These are phyloP conservation scores for Gila robusta DNA, from an alignment of 2,797 vertebrate species.

Conservation along the genomic window DNA sequence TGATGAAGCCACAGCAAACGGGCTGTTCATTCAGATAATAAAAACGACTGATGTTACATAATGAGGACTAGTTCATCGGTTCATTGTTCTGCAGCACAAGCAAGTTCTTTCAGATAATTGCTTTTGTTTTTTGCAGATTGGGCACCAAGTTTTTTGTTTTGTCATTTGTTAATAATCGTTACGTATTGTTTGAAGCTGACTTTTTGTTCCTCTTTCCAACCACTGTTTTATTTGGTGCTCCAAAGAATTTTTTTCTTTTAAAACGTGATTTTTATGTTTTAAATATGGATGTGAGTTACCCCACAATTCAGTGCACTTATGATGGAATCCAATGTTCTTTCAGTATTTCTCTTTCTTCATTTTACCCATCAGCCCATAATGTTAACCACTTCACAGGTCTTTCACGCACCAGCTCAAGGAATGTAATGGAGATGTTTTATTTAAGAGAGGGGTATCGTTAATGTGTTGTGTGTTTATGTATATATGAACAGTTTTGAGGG, in stretches of 20 bases:
- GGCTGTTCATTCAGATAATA: constrained; percentile 21
- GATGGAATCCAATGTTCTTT: constrained; percentile 41
- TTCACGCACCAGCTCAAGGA: constrained; percentile 62
- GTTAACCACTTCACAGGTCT: constrained; percentile 51
- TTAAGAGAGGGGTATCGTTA: constrained; percentile 48
- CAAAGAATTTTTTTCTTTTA: constrained; percentile 44
- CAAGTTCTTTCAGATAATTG: not conserved
- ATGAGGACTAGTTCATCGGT: constrained; percentile 27
- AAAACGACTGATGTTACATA: constrained; percentile 33
- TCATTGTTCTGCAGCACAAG: constrained; percentile 10
- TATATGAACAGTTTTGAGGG: constrained; percentile 57
- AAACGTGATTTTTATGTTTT: constrained; percentile 57
- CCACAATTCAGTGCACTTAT: constrained; percentile 62
- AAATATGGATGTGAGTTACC: constrained; percentile 52
- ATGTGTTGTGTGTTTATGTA: constrained; percentile 49
- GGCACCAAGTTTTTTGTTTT: not conserved
- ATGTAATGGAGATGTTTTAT: constrained; percentile 63
- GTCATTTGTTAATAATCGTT: not conserved
- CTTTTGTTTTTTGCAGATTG: not conserved
- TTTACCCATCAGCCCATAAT: constrained; percentile 26
- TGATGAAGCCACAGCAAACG: not conserved
- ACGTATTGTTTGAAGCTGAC: constrained; percentile 29
- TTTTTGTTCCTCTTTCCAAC: constrained; percentile 54
- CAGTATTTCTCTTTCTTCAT: constrained; percentile 32
- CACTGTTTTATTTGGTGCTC: constrained; percentile 59